Evolutionary conservation across 2,888 invertebrate species (phyloP).

Genomic region (Drosophila meridionalis): DNA sequence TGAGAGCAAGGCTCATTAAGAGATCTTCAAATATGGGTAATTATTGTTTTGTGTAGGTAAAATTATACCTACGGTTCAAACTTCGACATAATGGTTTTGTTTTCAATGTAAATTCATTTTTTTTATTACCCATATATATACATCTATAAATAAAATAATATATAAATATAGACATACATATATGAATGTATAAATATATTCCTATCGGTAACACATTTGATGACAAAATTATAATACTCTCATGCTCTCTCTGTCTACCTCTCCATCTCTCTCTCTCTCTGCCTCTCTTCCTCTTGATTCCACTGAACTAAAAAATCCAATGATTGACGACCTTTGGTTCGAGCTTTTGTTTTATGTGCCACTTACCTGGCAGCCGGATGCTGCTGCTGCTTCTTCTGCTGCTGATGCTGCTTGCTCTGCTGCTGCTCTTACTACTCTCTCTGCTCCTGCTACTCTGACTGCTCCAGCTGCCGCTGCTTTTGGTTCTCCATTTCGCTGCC

Average conservation of each 20-base stretch:
- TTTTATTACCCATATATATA: too few relatives aligned
- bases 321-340: conserved; percentile 45
- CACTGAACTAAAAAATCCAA: conserved; percentile 21
- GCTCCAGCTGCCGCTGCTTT: conserved; percentile 17
- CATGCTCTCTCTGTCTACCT: background rate
- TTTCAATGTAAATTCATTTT: too few relatives aligned
- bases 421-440: background rate
- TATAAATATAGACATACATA: background rate
- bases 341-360: conserved; percentile 42
- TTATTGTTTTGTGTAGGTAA: too few relatives aligned
- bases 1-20: background rate
- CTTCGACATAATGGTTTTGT: too few relatives aligned
- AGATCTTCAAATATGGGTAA: background rate
- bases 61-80: too few relatives aligned
- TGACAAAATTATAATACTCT: conserved; percentile 4
- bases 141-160: too few relatives aligned
- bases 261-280: background rate
- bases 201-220: background rate
- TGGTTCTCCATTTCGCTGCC: conserved; percentile 42
- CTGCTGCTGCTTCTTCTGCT: conserved; percentile 33
- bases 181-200: background rate
- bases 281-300: background rate
- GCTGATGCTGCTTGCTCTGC: conserved; percentile 1
- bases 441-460: conserved; percentile 5
- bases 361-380: conserved; percentile 60